Conservation (phyloP, 2,797 vertebrate genomes). For the Manis crassicaudata region DNA sequence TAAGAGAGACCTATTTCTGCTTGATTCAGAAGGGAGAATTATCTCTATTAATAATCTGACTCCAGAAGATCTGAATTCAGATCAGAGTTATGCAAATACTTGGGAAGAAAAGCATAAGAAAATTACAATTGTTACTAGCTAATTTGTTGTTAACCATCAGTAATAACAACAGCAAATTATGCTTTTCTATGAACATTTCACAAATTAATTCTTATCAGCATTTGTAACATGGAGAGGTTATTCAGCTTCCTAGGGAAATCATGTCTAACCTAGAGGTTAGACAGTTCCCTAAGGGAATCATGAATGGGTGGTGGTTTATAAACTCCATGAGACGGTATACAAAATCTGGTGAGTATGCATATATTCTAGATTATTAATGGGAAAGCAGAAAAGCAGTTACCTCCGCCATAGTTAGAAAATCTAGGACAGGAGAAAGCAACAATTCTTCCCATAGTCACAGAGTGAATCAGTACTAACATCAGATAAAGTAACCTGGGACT, state of each 20-base stretch:
- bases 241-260: background rate
- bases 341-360: background rate
- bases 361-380: constrained; percentile 38
- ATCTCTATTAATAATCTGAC: background rate
- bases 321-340: background rate
- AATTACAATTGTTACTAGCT: background rate
- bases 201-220: background rate
- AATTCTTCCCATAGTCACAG: constrained; percentile 15
- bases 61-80: constrained; percentile 23
- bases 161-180: background rate
- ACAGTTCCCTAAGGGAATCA: background rate
- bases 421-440: constrained; percentile 44
- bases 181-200: constrained; percentile 1
- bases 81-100: constrained; percentile 8
- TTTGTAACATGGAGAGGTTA: background rate
- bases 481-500: constrained; percentile 20
- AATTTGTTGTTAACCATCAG: background rate
- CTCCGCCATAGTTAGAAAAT: constrained; percentile 24
- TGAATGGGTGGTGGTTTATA: background rate
- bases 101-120: background rate
- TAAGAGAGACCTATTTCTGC: background rate
- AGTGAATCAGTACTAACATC: background rate
- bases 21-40: constrained; percentile 12
- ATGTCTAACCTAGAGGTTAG: background rate
- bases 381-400: background rate